Evolutionary conservation across 2,888 invertebrate species (phyloP), one percentile per base, ranked within the genome.

Genomic region (Anthrax anthrax): DNA sequence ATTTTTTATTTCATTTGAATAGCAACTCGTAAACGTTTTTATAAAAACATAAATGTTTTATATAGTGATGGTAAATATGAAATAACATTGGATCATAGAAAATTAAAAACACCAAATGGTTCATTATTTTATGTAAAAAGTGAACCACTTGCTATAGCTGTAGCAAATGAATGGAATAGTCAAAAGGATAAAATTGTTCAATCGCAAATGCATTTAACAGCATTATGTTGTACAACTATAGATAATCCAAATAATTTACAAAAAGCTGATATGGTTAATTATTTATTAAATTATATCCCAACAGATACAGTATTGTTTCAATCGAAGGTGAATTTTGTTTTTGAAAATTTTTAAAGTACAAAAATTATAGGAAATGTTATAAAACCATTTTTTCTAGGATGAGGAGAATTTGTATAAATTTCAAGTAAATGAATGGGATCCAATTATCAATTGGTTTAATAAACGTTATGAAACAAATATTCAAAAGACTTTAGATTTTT

Each of bases 111-210:
- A 3, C 96, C 95, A 0, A 76, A 76, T 56, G 92, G 94, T 2
- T 74, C 76, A 48, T 64, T 81, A 10, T 80, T 96, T 54, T 70
- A 75, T 50, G 80, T 95, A 0, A 77, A 80, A 19, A 88, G 78
- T 66, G 91, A 96, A 68, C 80, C 87, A 1, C 70, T 98, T 43
- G 97, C 97, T 2, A 72, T 94, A 50, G 94, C 91, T 17, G 80
- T 98, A 41, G 92, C 96, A 2, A 78, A 84, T 27, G 98, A 98
- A 74, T 98, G 97, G 90, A 84, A 89, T 57, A 72, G 81, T 8
- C 96, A 97, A 64, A 77, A 77, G 51, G 80, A 85, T 23, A 70
- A 71, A 45, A 84, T 97, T 52, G 68, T 81, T 49, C 80, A 77
- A 56, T 80, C 83, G 42, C 75, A 76, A 37, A 96, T 96, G 95